Evolutionary conservation across 2,113 vertebrate genomes (phyloP), one percentile per base, ranked within the genome.

Genomic region (Anarhynchus alexandrinus): DNA sequence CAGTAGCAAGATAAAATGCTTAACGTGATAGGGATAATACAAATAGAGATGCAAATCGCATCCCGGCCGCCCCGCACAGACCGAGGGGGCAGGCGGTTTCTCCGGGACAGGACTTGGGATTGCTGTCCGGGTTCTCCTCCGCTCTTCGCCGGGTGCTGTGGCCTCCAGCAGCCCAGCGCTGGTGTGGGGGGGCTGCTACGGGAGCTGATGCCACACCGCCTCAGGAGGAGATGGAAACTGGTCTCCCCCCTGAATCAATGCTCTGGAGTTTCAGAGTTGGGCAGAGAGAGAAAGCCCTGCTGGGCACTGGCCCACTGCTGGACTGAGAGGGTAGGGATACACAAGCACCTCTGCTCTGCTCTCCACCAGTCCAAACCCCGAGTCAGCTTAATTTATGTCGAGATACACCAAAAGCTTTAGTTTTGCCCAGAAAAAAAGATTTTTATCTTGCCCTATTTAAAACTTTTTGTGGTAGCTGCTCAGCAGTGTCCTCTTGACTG

Each of bases 21-120:
- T 49, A 49, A 49, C 22, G 3, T 25, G 10, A 12, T 6, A 4
- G 20, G 12, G 29, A 38, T 52, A n/a, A 45, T 7, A 58, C 14
- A 38, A 72, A 34, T 1, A 19, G 51, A 1, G 9, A n/a, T 29
- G 20, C 11, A 6, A 29, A 29, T 7, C 34, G 1, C 11, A 13
- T 0, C 0, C 10, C n/a, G 9, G 42, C 62, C 2, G 3, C 9
- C 17, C 4, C 12, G 1, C 10, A 1, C 26, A 11, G 40, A 27
- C 7, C 15, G 4, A 18, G 19, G 36, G 23, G 65, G 66, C 6
- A 23, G 34, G 21, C 2, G 18, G 45, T 16, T 49, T 30, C 38
- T 36, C 61, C 32, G 0, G 9, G 38, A 1, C 25, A 32, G 42
- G 42, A 47, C 13, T 1, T 7, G 25, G 25, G 15, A 9, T 5